Conservation (phyloP, 2,797 vertebrate genomes). For the Pseudocheirus occidentalis region DNA sequence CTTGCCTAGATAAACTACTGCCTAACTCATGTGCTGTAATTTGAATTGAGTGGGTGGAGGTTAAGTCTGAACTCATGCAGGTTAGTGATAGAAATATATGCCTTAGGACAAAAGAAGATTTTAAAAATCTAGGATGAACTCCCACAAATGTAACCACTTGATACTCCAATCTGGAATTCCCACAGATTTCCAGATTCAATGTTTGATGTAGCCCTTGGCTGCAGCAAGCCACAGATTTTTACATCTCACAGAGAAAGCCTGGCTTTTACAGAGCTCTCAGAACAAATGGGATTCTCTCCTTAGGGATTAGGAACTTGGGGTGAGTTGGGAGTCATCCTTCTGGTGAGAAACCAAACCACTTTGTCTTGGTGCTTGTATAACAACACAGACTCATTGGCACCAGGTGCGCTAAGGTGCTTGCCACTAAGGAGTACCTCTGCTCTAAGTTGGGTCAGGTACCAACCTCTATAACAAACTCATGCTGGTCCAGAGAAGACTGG, state of each 20-base stretch:
- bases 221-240: background rate
- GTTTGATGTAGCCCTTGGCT: background rate
- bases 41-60: no score
- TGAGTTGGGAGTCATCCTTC: background rate
- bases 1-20: no score
- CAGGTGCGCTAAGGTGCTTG: background rate
- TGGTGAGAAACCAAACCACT: background rate
- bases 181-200: background rate
- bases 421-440: background rate
- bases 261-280: no score
- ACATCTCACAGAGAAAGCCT: background rate
- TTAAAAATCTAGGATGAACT: no score
- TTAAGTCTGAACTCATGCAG: no score
- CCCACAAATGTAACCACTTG: no score
- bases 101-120: no score
- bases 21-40: no score
- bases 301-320: background rate
- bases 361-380: background rate
- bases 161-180: no score
- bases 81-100: no score
- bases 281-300: background rate
- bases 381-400: background rate
- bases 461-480: background rate
- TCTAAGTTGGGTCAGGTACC: background rate
- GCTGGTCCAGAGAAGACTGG: background rate